phyloP scores from a whole-genome alignment of 2,888 invertebrate species.

The Tenthredo distinguenda region DNA sequence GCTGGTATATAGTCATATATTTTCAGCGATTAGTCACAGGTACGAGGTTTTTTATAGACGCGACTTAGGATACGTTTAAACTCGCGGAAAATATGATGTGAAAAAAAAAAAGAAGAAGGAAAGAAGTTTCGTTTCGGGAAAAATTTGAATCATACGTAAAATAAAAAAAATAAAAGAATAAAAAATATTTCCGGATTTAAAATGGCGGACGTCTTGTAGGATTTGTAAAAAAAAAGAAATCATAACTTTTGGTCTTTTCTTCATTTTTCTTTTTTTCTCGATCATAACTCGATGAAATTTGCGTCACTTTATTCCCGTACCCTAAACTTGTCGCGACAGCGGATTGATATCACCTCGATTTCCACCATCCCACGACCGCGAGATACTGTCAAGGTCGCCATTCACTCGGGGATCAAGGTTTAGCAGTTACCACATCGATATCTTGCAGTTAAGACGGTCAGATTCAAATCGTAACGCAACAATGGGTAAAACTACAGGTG shows the following conservation, averaged over 20 bases:
- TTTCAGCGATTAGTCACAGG: background rate
- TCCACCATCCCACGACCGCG: background rate
- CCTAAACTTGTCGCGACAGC: background rate
- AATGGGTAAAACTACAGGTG: background rate
- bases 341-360: background rate
- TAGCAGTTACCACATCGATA: conserved; percentile 14
- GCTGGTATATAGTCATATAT: background rate
- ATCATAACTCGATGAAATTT: no score
- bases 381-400: conserved; percentile 44
- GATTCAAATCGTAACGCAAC: background rate
- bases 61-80: background rate
- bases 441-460: background rate
- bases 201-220: no score
- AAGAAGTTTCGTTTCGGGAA: background rate
- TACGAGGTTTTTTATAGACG: background rate
- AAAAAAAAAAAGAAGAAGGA: background rate
- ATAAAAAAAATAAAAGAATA: background rate
- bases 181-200: background rate
- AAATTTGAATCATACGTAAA: no score
- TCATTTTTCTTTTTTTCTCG: no score
- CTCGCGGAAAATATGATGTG: background rate
- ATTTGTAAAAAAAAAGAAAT: no score
- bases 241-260: no score
- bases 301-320: background rate
- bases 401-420: conserved; percentile 50